Conservation (phyloP, 2,797 vertebrate genomes). For the Merluccius polli region DNA sequence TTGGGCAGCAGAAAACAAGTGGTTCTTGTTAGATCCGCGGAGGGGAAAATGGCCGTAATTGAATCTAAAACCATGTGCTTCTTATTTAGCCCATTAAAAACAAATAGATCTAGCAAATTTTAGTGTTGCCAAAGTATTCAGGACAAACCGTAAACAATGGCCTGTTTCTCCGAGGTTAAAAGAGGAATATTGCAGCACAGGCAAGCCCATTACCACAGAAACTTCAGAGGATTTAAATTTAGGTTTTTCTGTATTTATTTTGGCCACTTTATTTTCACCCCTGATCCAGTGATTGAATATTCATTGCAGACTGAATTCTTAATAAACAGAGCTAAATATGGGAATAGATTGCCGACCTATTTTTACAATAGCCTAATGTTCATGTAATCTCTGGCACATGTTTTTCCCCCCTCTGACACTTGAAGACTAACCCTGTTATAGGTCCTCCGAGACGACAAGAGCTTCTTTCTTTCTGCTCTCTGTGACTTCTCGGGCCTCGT, state of each 20-base stretch:
- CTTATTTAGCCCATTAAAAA: slow-evolving; percentile 55
- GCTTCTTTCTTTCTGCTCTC: not conserved
- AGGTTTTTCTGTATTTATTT: not conserved
- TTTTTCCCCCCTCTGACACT: slow-evolving; percentile 14
- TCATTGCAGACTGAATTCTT: not conserved
- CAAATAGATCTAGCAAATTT: slow-evolving; percentile 47
- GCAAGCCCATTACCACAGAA: slow-evolving; percentile 26
- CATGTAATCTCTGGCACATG: slow-evolving; percentile 44
- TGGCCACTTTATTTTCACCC: not conserved
- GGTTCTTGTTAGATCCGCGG: slow-evolving; percentile 58
- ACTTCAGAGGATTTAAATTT: slow-evolving; percentile 15
- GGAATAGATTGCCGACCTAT: slow-evolving; percentile 6
- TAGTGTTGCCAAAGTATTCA: slow-evolving; percentile 46
- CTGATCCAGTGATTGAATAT: not conserved
- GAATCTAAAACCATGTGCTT: slow-evolving; percentile 67
- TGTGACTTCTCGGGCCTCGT: not conserved
- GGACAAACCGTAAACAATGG: slow-evolving; percentile 47
- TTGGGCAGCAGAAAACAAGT: slow-evolving; percentile 54
- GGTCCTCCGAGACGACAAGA: slow-evolving; percentile 16
- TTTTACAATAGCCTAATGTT: slow-evolving; percentile 13
- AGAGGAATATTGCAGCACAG: slow-evolving; percentile 24
- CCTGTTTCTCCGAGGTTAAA: slow-evolving; percentile 14
- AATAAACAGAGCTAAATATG: not conserved
- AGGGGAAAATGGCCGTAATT: slow-evolving; percentile 61
- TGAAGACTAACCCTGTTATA: slow-evolving; percentile 27